phyloP scores from a whole-genome alignment of 2,797 vertebrate species.

The Rhincodon typus region DNA sequence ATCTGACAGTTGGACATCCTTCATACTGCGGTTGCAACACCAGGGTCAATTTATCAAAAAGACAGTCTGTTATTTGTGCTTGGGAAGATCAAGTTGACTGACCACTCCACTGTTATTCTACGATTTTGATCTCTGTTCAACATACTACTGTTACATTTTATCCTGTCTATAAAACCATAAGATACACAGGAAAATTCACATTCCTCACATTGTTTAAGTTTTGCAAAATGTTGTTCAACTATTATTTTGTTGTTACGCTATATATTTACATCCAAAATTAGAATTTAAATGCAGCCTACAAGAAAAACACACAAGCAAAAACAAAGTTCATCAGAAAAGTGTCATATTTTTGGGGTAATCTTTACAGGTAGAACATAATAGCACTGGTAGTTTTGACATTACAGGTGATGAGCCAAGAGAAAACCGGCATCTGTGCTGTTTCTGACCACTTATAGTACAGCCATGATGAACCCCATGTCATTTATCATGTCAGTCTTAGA shows the following conservation, averaged over 20 bases:
- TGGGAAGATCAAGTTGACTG: not conserved
- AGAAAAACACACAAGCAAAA: not conserved
- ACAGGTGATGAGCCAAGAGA: no score
- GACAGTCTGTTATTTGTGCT: not conserved
- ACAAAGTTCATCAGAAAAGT: not conserved
- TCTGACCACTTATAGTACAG: no score
- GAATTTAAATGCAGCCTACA: not conserved
- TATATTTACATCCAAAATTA: not conserved
- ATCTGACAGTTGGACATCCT: constrained; percentile 41
- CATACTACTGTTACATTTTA: not conserved
- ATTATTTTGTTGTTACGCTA: not conserved
- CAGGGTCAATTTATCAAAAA: constrained; percentile 39
- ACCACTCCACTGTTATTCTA: not conserved
- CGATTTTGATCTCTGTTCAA: not conserved
- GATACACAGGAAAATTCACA: not conserved
- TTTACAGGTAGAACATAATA: not conserved
- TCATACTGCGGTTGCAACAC: not conserved
- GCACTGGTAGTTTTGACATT: no score
- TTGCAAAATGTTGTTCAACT: not conserved
- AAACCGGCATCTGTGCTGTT: no score
- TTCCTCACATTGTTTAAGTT: not conserved
- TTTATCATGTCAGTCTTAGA: no score
- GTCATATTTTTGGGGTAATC: not conserved
- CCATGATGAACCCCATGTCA: no score
- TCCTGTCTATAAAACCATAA: not conserved